These are phyloP conservation scores for Prinia subflava DNA, from an alignment of 2,113 vertebrate genomes.

Conservation along the genomic window DNA sequence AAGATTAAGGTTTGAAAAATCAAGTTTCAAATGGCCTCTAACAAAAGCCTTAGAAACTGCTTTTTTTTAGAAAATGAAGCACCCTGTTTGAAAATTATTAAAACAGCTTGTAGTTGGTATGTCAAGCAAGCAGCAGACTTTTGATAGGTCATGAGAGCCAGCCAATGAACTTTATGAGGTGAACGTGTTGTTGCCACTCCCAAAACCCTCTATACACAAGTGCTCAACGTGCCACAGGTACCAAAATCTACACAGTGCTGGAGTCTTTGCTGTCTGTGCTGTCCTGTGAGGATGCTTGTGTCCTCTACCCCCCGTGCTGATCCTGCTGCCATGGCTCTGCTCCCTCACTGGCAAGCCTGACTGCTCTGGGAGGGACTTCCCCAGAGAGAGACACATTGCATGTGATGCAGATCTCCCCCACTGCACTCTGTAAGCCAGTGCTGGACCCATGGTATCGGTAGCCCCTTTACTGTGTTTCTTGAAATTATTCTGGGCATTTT, in stretches of 20 bases:
- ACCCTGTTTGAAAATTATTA: background rate
- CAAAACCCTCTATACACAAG: background rate
- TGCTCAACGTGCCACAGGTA: no score
- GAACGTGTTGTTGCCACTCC: accelerated
- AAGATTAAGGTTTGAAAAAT: background rate
- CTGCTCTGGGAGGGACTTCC: background rate
- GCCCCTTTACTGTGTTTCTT: background rate
- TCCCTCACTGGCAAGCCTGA: background rate
- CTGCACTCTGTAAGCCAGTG: accelerated
- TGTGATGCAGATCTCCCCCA: no score
- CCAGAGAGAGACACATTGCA: accelerated
- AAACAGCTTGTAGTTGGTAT: background rate
- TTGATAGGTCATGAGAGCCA: background rate
- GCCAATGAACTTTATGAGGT: background rate
- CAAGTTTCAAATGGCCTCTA: background rate
- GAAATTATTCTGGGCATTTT: background rate
- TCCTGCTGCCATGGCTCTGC: background rate
- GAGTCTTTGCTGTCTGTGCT: background rate
- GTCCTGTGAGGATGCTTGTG: background rate
- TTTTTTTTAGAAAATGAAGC: background rate
- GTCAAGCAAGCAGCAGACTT: background rate
- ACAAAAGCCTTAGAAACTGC: background rate
- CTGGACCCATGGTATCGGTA: background rate
- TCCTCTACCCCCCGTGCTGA: accelerated
- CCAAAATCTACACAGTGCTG: background rate